These are phyloP conservation scores for Ornithorhynchus anatinus DNA, from an alignment of 2,113 vertebrate species.

Conservation along the genomic window DNA sequence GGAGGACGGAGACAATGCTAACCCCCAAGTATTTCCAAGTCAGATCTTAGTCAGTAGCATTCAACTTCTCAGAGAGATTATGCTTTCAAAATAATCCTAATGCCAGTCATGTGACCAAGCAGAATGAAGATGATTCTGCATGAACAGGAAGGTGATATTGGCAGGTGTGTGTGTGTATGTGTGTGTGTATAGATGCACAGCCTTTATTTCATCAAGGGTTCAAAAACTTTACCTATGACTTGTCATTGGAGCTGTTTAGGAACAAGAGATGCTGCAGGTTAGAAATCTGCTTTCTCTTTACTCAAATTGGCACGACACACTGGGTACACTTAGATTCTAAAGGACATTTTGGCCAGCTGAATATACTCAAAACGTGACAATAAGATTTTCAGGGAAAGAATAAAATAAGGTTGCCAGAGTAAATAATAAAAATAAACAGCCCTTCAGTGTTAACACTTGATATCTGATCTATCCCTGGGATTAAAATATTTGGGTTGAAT, in stretches of 20 bases:
- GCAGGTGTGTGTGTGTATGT: neutral
- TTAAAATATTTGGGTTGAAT: no score
- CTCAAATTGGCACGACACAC: neutral
- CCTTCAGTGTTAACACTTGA: neutral
- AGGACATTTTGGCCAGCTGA: no score
- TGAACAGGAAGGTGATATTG: neutral
- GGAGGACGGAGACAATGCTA: neutral
- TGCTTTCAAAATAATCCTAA: no score
- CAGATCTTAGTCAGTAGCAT: conserved; percentile 26
- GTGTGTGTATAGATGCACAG: neutral
- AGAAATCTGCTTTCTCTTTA: neutral
- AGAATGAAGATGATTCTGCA: neutral
- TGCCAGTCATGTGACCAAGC: no score
- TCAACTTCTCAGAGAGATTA: conserved; percentile 30
- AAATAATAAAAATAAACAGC: neutral
- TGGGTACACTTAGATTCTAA: no score
- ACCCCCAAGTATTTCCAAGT: neutral
- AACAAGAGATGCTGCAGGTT: rapidly evolving
- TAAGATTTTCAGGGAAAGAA: no score
- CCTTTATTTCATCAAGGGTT: no score
- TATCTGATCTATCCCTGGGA: no score
- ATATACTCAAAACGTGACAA: no score
- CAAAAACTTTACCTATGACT: no score
- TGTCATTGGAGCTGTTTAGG: rapidly evolving
- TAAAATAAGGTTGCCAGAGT: no score